Percentiles rank a stretch among this genome's conserved stretches.
Evolutionary conservation across 2,888 invertebrate genomes (phyloP).

Genomic region (Agrochola lota): DNA sequence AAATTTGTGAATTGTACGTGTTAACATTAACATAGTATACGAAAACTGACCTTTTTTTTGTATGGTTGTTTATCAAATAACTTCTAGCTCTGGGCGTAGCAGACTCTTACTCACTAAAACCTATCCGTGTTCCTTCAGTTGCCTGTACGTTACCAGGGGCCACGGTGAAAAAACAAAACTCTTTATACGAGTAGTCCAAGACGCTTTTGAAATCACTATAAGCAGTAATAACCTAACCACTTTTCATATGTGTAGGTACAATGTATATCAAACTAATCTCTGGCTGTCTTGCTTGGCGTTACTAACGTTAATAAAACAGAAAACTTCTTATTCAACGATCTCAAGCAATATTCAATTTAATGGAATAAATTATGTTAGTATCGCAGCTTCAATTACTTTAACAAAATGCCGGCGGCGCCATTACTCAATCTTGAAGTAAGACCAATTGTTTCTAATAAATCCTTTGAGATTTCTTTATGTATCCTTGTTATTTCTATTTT

Average conservation of each 20-base stretch:
- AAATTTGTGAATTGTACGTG: background rate
- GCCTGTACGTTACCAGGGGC: no score
- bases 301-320: background rate
- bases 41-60: no score
- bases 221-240: background rate
- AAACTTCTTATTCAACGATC: conserved; percentile 2
- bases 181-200: background rate
- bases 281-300: no score
- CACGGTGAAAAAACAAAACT: background rate
- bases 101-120: no score
- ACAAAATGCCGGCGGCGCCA: conserved; percentile 27
- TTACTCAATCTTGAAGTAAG: conserved; percentile 38
- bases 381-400: conserved; percentile 38
- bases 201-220: background rate
- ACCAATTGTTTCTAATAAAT: conserved; percentile 53
- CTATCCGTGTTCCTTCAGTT: no score
- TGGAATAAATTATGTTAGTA: conserved; percentile 30
- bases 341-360: conserved; percentile 22
- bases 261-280: background rate
- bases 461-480: conserved; percentile 14
- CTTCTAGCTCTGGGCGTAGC: no score
- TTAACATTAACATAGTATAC: background rate
- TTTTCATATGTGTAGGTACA: background rate
- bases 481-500: conserved; percentile 22
- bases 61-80: no score